Conservation (phyloP, 2,113 vertebrate genomes). For the Corydoras sp. region DNA sequence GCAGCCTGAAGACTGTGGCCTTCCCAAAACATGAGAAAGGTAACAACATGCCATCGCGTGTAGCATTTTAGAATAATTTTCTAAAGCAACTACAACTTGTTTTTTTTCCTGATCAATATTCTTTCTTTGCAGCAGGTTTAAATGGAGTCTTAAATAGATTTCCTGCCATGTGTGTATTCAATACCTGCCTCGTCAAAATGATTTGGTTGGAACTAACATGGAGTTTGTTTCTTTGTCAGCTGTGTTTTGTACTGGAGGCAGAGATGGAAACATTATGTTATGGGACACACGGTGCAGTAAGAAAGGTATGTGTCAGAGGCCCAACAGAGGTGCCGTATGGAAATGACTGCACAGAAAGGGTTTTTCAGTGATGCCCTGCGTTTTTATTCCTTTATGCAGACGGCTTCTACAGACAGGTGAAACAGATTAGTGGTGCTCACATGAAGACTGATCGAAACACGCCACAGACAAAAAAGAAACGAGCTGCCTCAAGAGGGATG, state of each 20-base stretch:
- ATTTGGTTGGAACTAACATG: too few relatives aligned
- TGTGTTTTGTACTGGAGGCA: slow-evolving; percentile 90
- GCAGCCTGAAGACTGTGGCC: slow-evolving; percentile 92
- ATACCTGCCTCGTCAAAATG: too few relatives aligned
- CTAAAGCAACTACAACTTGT: too few relatives aligned
- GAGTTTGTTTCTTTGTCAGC: slow-evolving; percentile 59
- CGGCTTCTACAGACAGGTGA: slow-evolving; percentile 92
- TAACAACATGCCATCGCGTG: slow-evolving; percentile 48
- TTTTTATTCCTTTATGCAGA: slow-evolving; percentile 61
- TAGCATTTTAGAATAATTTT: not conserved
- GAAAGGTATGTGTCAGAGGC: slow-evolving; percentile 73
- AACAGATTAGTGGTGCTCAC: slow-evolving; percentile 92
- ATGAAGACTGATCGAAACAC: slow-evolving; percentile 78
- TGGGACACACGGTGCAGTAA: slow-evolving; percentile 97
- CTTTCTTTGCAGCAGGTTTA: too few relatives aligned
- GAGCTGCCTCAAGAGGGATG: slow-evolving; percentile 70
- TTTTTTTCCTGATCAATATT: too few relatives aligned
- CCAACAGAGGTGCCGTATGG: not conserved
- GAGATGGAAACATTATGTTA: slow-evolving; percentile 96
- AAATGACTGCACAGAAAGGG: not conserved
- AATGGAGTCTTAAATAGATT: too few relatives aligned
- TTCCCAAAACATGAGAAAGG: slow-evolving; percentile 86
- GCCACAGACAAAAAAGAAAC: slow-evolving; percentile 77
- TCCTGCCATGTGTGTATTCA: too few relatives aligned
- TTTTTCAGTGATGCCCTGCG: not conserved